These are phyloP conservation scores for Pangasianodon hypophthalmus DNA, from an alignment of 2,113 vertebrate genomes.

Conservation along the genomic window DNA sequence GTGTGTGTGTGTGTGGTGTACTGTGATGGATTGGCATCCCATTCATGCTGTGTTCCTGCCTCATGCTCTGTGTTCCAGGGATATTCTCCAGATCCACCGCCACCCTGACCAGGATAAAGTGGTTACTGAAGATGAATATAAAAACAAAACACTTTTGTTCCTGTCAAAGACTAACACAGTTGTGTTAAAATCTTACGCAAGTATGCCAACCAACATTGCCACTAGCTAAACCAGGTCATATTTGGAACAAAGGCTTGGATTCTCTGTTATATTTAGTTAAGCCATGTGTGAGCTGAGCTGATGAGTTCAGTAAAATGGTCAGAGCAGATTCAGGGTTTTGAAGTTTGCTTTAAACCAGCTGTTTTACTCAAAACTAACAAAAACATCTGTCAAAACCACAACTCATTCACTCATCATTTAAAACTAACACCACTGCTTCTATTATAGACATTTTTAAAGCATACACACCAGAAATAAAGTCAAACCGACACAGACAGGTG, in stretches of 20 bases:
- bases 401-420: not conserved
- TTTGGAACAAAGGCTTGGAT: not conserved
- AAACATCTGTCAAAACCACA: not conserved
- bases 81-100: not conserved
- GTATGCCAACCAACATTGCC: not conserved
- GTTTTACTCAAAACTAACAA: not conserved
- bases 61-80: not conserved
- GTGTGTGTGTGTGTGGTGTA: not conserved
- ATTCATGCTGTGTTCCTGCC: not conserved
- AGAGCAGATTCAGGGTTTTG: not conserved
- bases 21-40: not conserved
- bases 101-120: not conserved
- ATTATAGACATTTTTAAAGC: not conserved
- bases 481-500: not conserved
- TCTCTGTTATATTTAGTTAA: not conserved
- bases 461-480: conserved; percentile 9
- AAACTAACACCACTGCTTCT: not conserved
- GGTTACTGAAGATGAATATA: not conserved
- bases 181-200: not conserved
- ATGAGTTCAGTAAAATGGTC: not conserved
- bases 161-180: not conserved
- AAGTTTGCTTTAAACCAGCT: not conserved
- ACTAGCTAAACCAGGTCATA: not conserved
- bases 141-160: too few species aligned
- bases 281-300: not conserved